Evolutionary conservation across 2,797 vertebrate genomes (phyloP).

Genomic region (Macrochelys suwanniensis): DNA sequence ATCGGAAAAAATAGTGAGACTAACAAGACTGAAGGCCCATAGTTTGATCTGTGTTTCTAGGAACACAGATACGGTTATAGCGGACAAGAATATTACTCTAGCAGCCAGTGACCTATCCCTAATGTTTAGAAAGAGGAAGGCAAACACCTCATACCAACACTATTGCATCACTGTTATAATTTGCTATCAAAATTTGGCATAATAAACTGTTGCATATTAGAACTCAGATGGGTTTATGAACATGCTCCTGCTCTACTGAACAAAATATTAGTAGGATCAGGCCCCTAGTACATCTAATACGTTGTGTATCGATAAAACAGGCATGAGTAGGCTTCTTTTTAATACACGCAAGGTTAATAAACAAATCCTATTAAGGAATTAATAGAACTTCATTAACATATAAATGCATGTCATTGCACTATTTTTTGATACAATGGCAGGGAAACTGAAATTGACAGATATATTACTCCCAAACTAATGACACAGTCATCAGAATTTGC

Average conservation of each 20-base stretch:
- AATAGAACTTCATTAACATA: background rate
- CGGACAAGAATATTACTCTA: background rate
- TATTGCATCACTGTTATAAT: background rate
- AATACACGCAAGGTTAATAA: background rate
- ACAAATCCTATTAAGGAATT: background rate
- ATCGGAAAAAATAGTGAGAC: background rate
- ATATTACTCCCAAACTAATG: background rate
- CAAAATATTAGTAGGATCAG: background rate
- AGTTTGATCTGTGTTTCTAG: background rate
- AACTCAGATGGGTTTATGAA: background rate
- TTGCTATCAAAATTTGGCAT: background rate
- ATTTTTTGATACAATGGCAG: background rate
- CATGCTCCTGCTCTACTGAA: background rate
- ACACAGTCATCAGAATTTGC: background rate
- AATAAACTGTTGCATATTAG: background rate
- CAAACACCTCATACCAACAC: background rate
- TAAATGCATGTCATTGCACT: background rate
- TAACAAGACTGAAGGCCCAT: background rate
- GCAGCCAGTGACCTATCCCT: background rate
- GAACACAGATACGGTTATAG: background rate
- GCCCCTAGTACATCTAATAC: background rate
- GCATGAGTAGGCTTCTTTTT: background rate
- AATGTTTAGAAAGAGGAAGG: background rate
- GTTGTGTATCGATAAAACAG: fast-evolving
- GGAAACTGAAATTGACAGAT: background rate